These are phyloP conservation scores for Mylabris sibirica DNA, from an alignment of 2,888 invertebrate genomes.

Conservation along the genomic window DNA sequence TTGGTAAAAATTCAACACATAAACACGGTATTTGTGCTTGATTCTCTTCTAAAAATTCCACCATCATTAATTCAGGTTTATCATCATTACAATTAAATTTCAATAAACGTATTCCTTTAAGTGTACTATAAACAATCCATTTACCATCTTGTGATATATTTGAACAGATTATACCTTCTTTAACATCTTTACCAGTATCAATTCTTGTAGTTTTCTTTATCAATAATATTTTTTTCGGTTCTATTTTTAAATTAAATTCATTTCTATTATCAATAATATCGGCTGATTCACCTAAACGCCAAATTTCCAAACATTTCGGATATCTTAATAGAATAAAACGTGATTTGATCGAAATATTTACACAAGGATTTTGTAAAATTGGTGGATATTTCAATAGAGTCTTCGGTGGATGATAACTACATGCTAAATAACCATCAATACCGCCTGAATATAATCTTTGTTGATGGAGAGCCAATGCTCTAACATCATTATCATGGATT, in stretches of 20 bases:
- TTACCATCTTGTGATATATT: conserved; percentile 75
- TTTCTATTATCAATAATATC: conserved; percentile 44
- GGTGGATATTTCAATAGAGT: conserved; percentile 76
- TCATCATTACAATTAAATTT: conserved; percentile 63
- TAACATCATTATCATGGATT: conserved; percentile 88
- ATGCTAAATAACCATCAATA: conserved; percentile 78
- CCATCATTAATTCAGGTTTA: conserved; percentile 49
- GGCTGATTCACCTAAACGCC: conserved; percentile 66
- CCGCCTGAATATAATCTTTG: conserved; percentile 81
- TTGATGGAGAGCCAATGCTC: conserved; percentile 69
- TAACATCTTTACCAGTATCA: conserved; percentile 58
- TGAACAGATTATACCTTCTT: conserved; percentile 74
- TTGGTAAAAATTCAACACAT: conserved; percentile 59
- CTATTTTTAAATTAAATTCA: conserved; percentile 57
- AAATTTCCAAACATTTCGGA: conserved; percentile 66
- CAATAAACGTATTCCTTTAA: conserved; percentile 71
- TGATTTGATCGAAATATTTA: conserved; percentile 64
- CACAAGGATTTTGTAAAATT: conserved; percentile 69
- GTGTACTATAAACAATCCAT: conserved; percentile 79
- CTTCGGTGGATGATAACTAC: conserved; percentile 75
- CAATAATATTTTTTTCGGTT: conserved; percentile 74
- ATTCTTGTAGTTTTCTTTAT: conserved; percentile 65
- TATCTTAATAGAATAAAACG: conserved; percentile 68
- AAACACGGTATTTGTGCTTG: conserved; percentile 41
- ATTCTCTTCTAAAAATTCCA: conserved; percentile 52